phyloP scores from a whole-genome alignment of 2,797 vertebrate genomes.

The Melopsittacus undulatus region DNA sequence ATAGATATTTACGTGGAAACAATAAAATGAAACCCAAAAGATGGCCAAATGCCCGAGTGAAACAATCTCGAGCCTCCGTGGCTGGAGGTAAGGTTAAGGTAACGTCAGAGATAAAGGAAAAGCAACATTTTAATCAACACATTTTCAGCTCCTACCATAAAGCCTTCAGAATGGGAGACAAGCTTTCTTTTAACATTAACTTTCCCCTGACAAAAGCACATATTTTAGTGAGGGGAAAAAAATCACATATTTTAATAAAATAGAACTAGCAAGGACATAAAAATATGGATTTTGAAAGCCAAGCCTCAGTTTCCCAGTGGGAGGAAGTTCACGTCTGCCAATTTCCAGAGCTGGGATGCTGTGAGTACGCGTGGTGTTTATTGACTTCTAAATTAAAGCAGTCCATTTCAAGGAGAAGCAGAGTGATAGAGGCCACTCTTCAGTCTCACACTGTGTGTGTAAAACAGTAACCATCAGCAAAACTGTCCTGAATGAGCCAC shows the following conservation, averaged over 20 bases:
- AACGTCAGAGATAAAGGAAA: constrained; percentile 31
- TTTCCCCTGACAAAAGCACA: constrained; percentile 2
- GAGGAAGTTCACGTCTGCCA: constrained; percentile 51
- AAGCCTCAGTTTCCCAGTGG: background rate
- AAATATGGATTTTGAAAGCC: constrained; percentile 54
- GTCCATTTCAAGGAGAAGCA: constrained; percentile 42
- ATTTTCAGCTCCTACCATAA: constrained; percentile 8
- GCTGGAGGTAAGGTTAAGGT: constrained; percentile 13
- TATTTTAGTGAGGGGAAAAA: background rate
- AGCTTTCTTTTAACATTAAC: background rate
- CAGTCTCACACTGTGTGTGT: background rate
- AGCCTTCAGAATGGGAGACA: background rate
- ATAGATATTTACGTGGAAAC: constrained; percentile 39
- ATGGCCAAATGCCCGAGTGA: constrained; percentile 20
- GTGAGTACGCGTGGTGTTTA: constrained; percentile 55
- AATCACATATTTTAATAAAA: constrained; percentile 23
- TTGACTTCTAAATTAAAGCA: constrained; percentile 67
- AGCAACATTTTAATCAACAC: constrained; percentile 13
- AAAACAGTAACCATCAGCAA: constrained; percentile 29
- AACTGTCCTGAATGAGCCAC: background rate
- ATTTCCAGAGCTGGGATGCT: constrained; percentile 56
- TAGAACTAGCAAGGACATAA: constrained; percentile 7
- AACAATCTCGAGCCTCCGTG: background rate
- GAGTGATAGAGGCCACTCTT: background rate
- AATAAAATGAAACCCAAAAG: constrained; percentile 42